Conservation (phyloP, 2,113 vertebrate genomes). For the Xenus cinereus region DNA sequence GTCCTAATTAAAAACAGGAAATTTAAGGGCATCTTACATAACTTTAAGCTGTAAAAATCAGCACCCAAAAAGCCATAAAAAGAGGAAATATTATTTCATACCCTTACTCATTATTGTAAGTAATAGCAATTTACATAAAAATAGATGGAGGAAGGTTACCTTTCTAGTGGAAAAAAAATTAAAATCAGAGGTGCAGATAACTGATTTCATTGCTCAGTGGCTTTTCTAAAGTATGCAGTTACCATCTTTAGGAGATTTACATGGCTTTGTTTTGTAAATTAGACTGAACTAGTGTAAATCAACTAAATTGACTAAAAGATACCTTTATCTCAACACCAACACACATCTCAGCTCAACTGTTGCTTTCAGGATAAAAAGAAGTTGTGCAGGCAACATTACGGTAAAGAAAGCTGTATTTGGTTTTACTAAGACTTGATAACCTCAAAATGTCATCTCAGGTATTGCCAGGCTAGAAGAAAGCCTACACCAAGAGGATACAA, state of each 20-base stretch:
- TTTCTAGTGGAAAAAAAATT: not conserved
- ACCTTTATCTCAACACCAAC: not conserved
- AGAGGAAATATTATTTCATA: not conserved
- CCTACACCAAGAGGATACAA: not conserved
- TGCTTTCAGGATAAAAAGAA: not conserved
- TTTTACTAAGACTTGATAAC: not conserved
- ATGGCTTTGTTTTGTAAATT: not conserved
- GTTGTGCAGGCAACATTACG: not conserved
- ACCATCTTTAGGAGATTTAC: not conserved
- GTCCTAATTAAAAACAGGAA: not conserved
- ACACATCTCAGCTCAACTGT: not conserved
- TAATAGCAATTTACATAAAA: not conserved
- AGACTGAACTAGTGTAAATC: not conserved
- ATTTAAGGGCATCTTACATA: not conserved
- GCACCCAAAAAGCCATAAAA: not conserved
- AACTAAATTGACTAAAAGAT: not conserved
- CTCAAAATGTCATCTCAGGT: not conserved
- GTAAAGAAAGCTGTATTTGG: not conserved
- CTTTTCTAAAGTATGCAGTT: not conserved
- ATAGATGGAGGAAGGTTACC: not conserved
- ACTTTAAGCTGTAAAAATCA: not conserved
- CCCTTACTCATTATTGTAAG: not conserved
- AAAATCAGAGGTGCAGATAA: not conserved
- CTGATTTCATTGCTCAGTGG: not conserved
- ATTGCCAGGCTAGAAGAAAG: not conserved